Evolutionary conservation across 37 sponge, comb jelly and placozoan genomes (phyloP).

Genomic region (Lycopodina hypogea): DNA sequence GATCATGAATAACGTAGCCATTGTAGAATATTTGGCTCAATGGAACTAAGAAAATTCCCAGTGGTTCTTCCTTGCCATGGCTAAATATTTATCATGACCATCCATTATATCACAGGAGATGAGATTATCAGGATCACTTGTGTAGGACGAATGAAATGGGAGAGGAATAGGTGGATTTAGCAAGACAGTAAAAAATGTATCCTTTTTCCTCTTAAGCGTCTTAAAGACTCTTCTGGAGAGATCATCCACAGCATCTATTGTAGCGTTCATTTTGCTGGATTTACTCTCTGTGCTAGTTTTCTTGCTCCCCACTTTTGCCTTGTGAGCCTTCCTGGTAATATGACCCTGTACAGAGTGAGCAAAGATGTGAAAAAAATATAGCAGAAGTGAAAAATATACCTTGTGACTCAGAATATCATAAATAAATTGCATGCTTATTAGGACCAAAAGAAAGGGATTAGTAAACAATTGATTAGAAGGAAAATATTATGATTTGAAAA

Average conservation of each 20-base stretch:
- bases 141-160: slow-evolving; percentile 33
- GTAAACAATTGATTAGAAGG: too few species aligned
- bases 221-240: slow-evolving; percentile 80
- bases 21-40: slow-evolving; percentile 88
- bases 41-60: slow-evolving; percentile 96
- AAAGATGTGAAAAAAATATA: background rate
- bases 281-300: slow-evolving; percentile 54
- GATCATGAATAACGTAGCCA: slow-evolving; percentile 83
- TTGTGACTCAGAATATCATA: too few species aligned
- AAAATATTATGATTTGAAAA: too few species aligned
- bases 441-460: too few species aligned
- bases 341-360: slow-evolving; percentile 11
- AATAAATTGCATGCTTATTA: too few species aligned
- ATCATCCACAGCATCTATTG: slow-evolving; percentile 57
- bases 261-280: slow-evolving; percentile 58
- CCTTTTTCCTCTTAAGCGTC: slow-evolving; percentile 96
- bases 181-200: slow-evolving; percentile 92
- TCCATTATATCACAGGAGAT: slow-evolving; percentile 97
- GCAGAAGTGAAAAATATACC: too few species aligned
- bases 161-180: slow-evolving; percentile 58
- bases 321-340: slow-evolving; percentile 54
- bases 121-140: slow-evolving; percentile 81
- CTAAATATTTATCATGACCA: slow-evolving; percentile 92
- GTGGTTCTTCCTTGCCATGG: slow-evolving; percentile 88
- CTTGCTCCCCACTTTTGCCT: slow-evolving; percentile 75